phyloP scores from a whole-genome alignment of 2,113 vertebrate species.

The Pelobates fuscus region DNA sequence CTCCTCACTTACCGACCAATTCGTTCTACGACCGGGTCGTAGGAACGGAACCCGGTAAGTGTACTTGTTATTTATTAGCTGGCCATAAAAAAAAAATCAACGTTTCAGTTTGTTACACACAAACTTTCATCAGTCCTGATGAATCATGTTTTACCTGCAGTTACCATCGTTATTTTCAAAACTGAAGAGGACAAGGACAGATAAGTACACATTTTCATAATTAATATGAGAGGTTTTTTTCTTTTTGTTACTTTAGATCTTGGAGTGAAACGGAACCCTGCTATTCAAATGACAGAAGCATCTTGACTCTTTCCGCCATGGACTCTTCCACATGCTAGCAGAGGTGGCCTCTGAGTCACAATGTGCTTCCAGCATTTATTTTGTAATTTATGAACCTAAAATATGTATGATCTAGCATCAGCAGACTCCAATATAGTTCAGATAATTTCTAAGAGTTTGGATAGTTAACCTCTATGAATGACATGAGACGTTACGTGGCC shows the following conservation, averaged over 20 bases:
- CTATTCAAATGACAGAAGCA: conserved; percentile 91
- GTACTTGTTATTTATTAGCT: no score
- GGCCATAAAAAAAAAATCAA: no score
- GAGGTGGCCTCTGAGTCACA: conserved; percentile 39
- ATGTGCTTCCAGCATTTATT: neutral
- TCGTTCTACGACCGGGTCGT: no score
- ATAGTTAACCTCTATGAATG: neutral
- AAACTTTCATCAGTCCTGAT: no score
- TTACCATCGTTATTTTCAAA: conserved; percentile 1
- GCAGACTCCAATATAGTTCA: neutral
- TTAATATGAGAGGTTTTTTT: conserved; percentile 64
- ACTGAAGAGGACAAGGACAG: conserved; percentile 9
- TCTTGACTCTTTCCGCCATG: conserved; percentile 93
- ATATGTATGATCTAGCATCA: neutral
- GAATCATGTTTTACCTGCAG: no score
- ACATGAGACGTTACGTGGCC: neutral
- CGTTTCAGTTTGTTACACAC: no score
- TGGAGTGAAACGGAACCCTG: conserved; percentile 89
- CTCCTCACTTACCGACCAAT: no score
- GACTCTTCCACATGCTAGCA: conserved; percentile 84
- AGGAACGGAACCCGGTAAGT: no score
- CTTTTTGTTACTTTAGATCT: conserved; percentile 89
- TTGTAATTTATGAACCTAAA: conserved; percentile 30
- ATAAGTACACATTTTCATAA: conserved; percentile 39
- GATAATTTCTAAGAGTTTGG: neutral